Base-by-base conservation (phyloP, 2,888 invertebrate genomes). In the Iphiclides podalirius region DNA sequence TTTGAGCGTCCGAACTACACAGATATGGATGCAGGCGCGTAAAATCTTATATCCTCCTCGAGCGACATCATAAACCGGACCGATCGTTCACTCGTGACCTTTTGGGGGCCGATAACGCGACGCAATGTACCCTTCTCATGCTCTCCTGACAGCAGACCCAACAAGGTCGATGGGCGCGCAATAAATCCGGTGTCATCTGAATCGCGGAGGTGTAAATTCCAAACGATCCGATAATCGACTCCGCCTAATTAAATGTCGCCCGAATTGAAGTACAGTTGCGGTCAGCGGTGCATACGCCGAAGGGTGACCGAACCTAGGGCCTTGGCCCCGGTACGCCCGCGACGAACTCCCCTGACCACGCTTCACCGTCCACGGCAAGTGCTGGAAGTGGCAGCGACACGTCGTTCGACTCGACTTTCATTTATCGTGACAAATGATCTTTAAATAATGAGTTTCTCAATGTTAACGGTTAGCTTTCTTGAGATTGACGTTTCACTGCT, bases 281-380 rank as follows among this genome's bases (percentile, higher is more conserved):
- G 26, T 44, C 15, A 34, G 41, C 48, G 43, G n/a, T 20, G 37
- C 38, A 38, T 8, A 38, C n/a, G 42, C 44, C 13, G 42, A 44
- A 47, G 39, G 52, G 61, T 56, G 57, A 54, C 60, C 61, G 63
- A 63, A 61, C 64, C 55, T 44, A 15, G 64, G 61, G 57, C 60
- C 57, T 57, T 60, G 61, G 59, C 58, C 59, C 39, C 51, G 37
- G 45, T 42, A 6, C 28, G 33, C 53, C 51, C 46, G 57, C n/a
- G n/a, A n/a, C n/a, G n/a, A n/a, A n/a, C n/a, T n/a, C n/a, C 47
- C 48, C 48, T 48, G 42, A 48, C 42, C 43, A 23, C 15, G 38
- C 48, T 36, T 42, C 31, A 42, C 33, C 38, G 28, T 38, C 14
- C 26, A n/a, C n/a, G n/a, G n/a, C n/a, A n/a, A n/a, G 34, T 6